Base-by-base conservation (phyloP, 2,113 vertebrate species). In the Menura novaehollandiae region DNA sequence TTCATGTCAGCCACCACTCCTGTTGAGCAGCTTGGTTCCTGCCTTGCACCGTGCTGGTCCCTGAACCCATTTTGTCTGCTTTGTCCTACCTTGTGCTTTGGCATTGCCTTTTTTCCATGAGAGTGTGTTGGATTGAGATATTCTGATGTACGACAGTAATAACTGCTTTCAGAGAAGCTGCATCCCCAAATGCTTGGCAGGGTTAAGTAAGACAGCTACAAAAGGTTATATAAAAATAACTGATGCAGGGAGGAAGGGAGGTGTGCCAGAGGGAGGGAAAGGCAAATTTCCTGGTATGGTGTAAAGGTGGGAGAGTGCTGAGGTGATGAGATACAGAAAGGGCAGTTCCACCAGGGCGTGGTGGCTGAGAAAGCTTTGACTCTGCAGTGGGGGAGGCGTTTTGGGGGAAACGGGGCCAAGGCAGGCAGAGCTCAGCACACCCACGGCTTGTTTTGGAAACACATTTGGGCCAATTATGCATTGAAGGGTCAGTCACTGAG, bases 321-420 rank as follows among this genome's bases (percentile, higher is more conserved):
- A 15, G 73, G 30, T 20, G 72, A 13, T 1, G 17, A 21, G 72
- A 39, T n/a, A 6, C 43, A 32, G 28, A 5, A 44, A 11, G 58
- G 66, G 44, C 63, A 37, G 66, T 55, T 58, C 73, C 35, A 8
- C 0, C 0, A 22, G 16, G n/a, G 10, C 9, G 4, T 3, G 28
- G 32, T 6, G 15, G 24, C 69, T 49, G 17, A 49, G 20, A 28
- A 13, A 68, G 58, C 75, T 66, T 78, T 46, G 75, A 22, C 8
- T 23, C 58, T 73, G 79, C n/a, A 1, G 0, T 13, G 33, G 32
- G 53, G 60, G 43, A 49, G 22, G 5, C 0, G 0, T 72, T 56
- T 21, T 0, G 0, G 66, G 43, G 43, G 20, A 52, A 13, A 16
- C 0, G 2, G 39, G 59, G 41, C 51, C 49, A 6, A 28, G 66